A percentile compares a stretch with the other conserved stretches of the same genome.
phyloP scores from a whole-genome alignment of 37 sponge, comb jelly and placozoan genomes.

The Chondrosia reniformis region DNA sequence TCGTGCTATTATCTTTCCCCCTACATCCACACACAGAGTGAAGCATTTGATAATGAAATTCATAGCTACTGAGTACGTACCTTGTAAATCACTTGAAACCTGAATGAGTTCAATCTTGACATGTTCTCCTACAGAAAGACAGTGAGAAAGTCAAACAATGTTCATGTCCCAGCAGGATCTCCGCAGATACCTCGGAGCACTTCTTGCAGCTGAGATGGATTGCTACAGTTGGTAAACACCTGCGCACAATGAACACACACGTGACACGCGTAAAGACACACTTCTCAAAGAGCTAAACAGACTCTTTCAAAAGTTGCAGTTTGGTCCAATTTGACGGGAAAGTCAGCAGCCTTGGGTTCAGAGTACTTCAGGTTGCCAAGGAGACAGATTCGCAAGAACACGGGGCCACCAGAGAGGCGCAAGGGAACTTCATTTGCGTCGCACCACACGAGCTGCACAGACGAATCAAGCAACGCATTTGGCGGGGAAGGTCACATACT shows the following conservation, averaged over 20 bases:
- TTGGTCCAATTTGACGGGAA: slow-evolving; percentile 63
- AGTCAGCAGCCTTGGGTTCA: slow-evolving; percentile 38
- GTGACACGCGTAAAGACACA: background rate
- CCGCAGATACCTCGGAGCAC: slow-evolving; percentile 57
- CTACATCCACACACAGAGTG: slow-evolving; percentile 23
- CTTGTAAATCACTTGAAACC: slow-evolving; percentile 43
- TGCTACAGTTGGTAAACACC: slow-evolving; percentile 72
- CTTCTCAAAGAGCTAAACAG: background rate
- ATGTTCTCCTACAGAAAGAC: slow-evolving; percentile 53
- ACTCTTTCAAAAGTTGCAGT: slow-evolving; percentile 69
- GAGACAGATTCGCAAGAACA: slow-evolving; percentile 70
- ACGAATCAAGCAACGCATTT: too few relatives aligned
- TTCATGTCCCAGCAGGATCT: too few relatives aligned
- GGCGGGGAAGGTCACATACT: too few relatives aligned
- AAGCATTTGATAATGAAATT: background rate
- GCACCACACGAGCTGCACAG: slow-evolving; percentile 59
- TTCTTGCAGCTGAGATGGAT: slow-evolving; percentile 57
- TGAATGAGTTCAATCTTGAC: slow-evolving; percentile 76
- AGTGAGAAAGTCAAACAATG: too few relatives aligned
- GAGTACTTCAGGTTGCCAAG: slow-evolving; percentile 75
- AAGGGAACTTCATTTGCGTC: slow-evolving; percentile 21
- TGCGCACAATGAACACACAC: background rate
- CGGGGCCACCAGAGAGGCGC: slow-evolving; percentile 43
- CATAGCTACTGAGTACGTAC: slow-evolving; percentile 20
- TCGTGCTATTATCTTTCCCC: slow-evolving; percentile 69